phyloP scores from a whole-genome alignment of 2,888 invertebrate genomes.

The Coremacera marginata region DNA sequence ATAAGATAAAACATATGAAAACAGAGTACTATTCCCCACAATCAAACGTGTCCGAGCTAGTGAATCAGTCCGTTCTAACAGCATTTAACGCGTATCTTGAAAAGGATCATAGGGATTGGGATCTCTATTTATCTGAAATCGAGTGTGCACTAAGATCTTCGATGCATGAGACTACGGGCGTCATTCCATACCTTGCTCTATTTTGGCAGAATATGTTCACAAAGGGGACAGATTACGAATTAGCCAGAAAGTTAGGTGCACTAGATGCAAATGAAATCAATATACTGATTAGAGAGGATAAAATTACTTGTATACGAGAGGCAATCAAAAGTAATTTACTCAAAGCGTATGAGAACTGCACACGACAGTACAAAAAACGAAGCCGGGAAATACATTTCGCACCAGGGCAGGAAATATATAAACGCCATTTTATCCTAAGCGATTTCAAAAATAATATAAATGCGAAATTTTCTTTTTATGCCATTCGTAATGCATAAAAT shows the following conservation, averaged over 20 bases:
- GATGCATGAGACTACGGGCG: not conserved
- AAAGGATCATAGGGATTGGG: not conserved
- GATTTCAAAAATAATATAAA: constrained; percentile 4
- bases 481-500: too few relatives aligned
- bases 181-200: not conserved
- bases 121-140: not conserved
- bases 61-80: not conserved
- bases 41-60: not conserved
- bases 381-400: not conserved
- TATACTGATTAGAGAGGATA: not conserved
- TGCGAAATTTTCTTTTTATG: not conserved
- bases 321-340: not conserved
- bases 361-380: not conserved
- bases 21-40: not conserved
- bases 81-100: not conserved
- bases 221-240: not conserved
- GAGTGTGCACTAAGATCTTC: not conserved
- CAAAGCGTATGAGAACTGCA: not conserved
- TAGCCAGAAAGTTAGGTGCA: not conserved
- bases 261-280: not conserved
- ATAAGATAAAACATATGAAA: not conserved
- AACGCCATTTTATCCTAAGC: not conserved
- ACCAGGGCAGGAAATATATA: constrained; percentile 14
- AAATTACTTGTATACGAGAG: not conserved
- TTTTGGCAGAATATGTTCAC: not conserved